Conservation (phyloP, 1,140 invertebrate species). For the Drosophila arawakana region DNA sequence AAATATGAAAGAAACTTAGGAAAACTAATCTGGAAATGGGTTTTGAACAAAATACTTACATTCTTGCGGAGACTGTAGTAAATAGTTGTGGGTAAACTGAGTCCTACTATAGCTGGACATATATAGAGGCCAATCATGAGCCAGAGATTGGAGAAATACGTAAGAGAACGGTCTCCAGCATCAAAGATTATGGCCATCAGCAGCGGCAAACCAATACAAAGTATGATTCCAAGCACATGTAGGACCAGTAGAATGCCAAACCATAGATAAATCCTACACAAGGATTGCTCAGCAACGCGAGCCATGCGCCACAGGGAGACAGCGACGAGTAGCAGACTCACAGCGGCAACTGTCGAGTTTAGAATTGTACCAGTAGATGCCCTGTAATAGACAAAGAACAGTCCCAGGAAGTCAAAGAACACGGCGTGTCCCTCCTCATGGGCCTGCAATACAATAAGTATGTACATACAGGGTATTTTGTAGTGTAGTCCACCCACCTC, state of each 20-base stretch:
- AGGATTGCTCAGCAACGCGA: conserved; percentile 42
- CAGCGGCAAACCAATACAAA: conserved; percentile 85
- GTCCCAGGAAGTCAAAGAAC: conserved; percentile 92
- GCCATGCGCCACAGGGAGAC: conserved; percentile 68
- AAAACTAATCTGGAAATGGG: no score
- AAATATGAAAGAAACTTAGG: background rate
- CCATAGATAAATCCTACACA: conserved; percentile 49
- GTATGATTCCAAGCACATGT: conserved; percentile 64
- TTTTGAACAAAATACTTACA: conserved; percentile 72
- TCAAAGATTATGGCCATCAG: conserved; percentile 85
- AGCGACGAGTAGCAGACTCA: conserved; percentile 84
- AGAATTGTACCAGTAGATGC: conserved; percentile 86
- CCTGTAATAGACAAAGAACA: conserved; percentile 88
- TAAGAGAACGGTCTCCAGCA: conserved; percentile 86
- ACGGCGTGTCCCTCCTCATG: conserved; percentile 87
- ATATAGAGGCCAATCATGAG: conserved; percentile 86
- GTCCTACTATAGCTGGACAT: conserved; percentile 85
- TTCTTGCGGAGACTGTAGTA: conserved; percentile 84
- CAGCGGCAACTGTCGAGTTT: conserved; percentile 86
- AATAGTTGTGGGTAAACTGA: conserved; percentile 68
- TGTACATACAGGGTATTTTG: background rate
- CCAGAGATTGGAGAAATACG: conserved; percentile 89
- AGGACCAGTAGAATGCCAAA: conserved; percentile 63
- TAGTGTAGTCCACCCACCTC: conserved; percentile 42
- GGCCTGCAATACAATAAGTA: conserved; percentile 61